Evolutionary conservation across 2,113 vertebrate genomes (phyloP).

Genomic region (Phasianus colchicus): DNA sequence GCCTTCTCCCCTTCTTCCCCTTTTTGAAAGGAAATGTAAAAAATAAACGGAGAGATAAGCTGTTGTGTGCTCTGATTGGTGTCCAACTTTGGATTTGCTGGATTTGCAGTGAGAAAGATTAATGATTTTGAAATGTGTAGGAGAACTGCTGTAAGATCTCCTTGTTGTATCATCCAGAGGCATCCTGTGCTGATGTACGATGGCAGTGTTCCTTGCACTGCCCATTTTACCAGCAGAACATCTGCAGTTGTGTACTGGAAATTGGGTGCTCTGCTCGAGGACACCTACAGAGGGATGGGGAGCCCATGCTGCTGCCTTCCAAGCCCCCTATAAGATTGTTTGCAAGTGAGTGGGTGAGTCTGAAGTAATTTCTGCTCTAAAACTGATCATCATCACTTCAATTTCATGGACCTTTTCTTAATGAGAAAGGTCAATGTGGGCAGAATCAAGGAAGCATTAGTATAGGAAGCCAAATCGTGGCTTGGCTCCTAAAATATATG

Average conservation of each 20-base stretch:
- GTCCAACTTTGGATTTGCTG: not conserved
- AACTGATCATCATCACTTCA: not conserved
- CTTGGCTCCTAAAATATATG: not conserved
- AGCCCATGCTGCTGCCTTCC: not conserved
- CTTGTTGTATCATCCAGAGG: not conserved
- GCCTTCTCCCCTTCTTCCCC: too few relatives aligned
- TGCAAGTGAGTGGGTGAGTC: not conserved
- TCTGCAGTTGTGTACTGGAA: slow-evolving; percentile 20
- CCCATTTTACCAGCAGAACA: not conserved
- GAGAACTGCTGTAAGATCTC: not conserved
- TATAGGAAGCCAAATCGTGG: not conserved
- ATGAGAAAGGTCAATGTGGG: not conserved
- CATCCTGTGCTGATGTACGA: not conserved
- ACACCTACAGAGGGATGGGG: not conserved
- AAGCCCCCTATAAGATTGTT: not conserved
- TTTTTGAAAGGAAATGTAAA: not conserved
- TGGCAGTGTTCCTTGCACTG: not conserved
- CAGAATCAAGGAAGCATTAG: not conserved
- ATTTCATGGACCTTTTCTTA: not conserved
- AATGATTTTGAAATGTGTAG: not conserved
- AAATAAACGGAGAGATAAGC: not conserved
- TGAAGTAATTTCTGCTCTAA: not conserved
- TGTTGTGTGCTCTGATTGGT: not conserved
- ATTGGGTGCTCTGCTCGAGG: not conserved
- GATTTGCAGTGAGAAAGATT: not conserved